phyloP scores from a whole-genome alignment of 2,888 invertebrate genomes.

The Nudaria mundana region DNA sequence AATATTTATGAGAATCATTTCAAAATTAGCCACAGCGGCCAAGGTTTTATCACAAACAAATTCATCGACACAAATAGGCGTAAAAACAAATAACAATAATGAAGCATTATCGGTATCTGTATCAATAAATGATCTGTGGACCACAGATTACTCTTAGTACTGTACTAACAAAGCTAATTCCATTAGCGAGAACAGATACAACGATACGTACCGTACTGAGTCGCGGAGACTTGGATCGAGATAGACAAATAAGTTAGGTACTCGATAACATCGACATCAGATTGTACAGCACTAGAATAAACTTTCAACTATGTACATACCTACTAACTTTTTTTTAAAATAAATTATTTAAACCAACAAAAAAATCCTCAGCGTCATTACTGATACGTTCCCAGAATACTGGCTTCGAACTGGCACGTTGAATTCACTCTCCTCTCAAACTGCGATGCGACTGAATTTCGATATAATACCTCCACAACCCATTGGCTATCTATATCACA shows the following conservation, averaged over 20 bases:
- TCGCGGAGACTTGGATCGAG: slow-evolving; percentile 17
- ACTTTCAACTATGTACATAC: no score
- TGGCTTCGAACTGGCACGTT: no score
- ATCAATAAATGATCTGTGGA: slow-evolving; percentile 12
- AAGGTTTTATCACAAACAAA: not conserved
- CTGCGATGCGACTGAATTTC: no score
- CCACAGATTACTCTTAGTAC: not conserved
- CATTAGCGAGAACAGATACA: slow-evolving; percentile 23
- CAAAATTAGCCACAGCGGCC: not conserved
- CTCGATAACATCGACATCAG: slow-evolving; percentile 3
- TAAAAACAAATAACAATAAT: slow-evolving; percentile 7
- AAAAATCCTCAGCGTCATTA: no score
- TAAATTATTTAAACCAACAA: no score
- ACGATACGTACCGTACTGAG: slow-evolving; percentile 2
- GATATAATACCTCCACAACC: no score
- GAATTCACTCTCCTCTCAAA: no score
- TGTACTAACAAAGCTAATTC: slow-evolving; percentile 34
- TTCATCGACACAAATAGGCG: not conserved
- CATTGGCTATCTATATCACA: no score
- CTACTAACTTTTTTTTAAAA: no score
- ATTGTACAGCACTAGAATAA: no score
- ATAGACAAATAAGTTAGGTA: slow-evolving; percentile 23
- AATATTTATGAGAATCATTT: not conserved
- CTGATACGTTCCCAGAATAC: no score
- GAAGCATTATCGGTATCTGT: slow-evolving; percentile 4